Evolutionary conservation across 1,140 invertebrate species (phyloP), one percentile per base, ranked within the genome.

Genomic region (Mycetomoellerius zeteki): DNA sequence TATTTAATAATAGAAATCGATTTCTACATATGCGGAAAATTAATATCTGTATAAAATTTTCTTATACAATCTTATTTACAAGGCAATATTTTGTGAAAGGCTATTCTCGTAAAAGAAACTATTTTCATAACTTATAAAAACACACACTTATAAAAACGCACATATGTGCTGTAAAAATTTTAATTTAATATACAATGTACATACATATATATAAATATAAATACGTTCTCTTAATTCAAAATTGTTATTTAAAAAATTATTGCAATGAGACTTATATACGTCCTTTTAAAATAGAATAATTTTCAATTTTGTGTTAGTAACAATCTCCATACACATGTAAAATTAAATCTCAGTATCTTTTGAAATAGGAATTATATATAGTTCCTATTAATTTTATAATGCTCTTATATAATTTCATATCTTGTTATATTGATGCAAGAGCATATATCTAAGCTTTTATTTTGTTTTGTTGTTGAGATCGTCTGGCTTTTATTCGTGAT

Each of bases 401-500:
- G 3, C 60, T 65, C 19, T 78, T 50, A 47, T 47, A 69, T 12
- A 43, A 24, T 8, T 47, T 3, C 6, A 14, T 69, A 3, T 72
- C 3, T 50, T 30, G 8, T 72, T 37, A 37, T 1, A 37, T 37
- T 37, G 47, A 54, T 33, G n/a, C 21, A 62, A 62, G 54, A 62
- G 27, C 54, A 14, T 27, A 24, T 19, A 78, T 56, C 37, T 90
- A 93, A 60, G 91, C 87, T 85, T 95, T 95, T 27, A 93, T 88
- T 85, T 95, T 94, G 85, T 90, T 95, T 84, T 91, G 91, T 75
- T 91, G 90, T 81, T 95, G 94, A 71, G 93, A 91, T 86, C 93
- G 93, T 80, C 97, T 96, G 2, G 96, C 95, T 94, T 98, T 98
- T 81, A 98, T 97, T 87, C 98, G 96, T 75, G 97, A 97, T 94